Evolutionary conservation across 2,113 vertebrate genomes (phyloP).

Genomic region (Balaenoptera acutorostrata): DNA sequence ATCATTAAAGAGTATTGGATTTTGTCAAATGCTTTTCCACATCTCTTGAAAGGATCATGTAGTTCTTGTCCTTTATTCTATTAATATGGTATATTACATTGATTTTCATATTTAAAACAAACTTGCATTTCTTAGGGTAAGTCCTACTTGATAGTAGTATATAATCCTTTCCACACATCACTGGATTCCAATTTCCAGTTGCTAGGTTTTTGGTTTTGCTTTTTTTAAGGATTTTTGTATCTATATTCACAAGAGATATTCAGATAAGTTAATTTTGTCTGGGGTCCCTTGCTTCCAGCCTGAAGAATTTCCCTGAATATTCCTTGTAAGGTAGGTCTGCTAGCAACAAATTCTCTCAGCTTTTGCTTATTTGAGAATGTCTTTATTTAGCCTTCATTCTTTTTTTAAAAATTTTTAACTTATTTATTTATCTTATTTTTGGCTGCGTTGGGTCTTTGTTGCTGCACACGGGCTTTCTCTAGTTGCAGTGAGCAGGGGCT

Average conservation of each 20-base stretch:
- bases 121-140: background rate
- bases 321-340: background rate
- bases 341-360: background rate
- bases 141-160: background rate
- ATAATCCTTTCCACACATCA: background rate
- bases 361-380: background rate
- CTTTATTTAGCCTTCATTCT: background rate
- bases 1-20: background rate
- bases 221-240: background rate
- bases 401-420: too few species aligned
- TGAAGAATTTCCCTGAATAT: background rate
- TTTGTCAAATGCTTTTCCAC: background rate
- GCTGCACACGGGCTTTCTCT: too few species aligned
- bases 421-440: too few species aligned
- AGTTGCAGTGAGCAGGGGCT: too few species aligned
- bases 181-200: background rate
- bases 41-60: background rate
- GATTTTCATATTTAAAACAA: background rate
- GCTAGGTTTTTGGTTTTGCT: background rate
- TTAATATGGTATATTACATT: background rate
- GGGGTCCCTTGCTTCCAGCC: background rate
- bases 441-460: too few species aligned
- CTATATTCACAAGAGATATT: background rate
- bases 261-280: background rate
- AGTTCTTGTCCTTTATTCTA: background rate